Base-by-base conservation (phyloP, 2,888 invertebrate species). In the Lydus trimaculatus region DNA sequence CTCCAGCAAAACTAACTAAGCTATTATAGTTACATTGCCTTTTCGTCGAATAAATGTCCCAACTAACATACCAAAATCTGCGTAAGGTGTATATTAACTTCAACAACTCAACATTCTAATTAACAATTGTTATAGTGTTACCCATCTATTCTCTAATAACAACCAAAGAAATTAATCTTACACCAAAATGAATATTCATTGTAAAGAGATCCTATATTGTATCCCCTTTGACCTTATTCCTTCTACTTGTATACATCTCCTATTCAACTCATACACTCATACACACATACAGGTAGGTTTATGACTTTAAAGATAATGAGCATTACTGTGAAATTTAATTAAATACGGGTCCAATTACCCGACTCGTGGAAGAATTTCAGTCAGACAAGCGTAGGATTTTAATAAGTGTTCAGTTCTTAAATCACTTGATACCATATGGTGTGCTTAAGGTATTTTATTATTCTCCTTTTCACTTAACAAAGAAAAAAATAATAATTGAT, bases 271-370 rank as follows among this genome's bases (percentile, higher is more conserved):
- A 56, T 25, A 69, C 62, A 61, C 33, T 13, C 58, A 63, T 4
- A 56, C 60, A 60, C 6, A 52, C 31, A 63, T 52, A 59, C 70
- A 70, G 70, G 70, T 70, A 61, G 58, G 65, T 67, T 70, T 67
- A 70, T 70, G 70, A 65, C 67, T 67, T 56, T 13, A 25, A 39
- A 60, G 56, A 64, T 67, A 70, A 70, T 67, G 65, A 70, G 65
- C 67, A 36, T 67, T 62, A 67, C 39, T 61, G 58, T 13, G 61
- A 70, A 70, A 70, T 70, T 70, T 70, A 70, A 70, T 70, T 70
- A 70, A 70, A 70, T 70, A 64, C 66, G 61, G 61, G 63, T 56
- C 33, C 62, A 68, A 68, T 64, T 68, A 66, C 66, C 17, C 36
- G 23, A 31, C 28, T 33, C 43, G 7, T 33, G 43, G 61, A 56